Evolutionary conservation across 2,797 vertebrate species (phyloP), one percentile per base, ranked within the genome.

Genomic region (Bradypus variegatus): DNA sequence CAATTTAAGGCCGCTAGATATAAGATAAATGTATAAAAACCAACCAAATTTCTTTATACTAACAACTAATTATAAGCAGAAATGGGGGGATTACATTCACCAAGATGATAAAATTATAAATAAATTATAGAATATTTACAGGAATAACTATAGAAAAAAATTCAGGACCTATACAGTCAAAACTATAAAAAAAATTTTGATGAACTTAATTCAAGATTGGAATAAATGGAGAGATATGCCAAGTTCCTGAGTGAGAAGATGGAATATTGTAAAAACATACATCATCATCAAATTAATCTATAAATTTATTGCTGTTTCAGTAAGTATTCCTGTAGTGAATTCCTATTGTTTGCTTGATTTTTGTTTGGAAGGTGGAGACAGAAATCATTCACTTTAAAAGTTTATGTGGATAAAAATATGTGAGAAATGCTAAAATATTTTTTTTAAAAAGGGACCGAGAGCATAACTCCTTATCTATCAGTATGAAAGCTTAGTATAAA

Each of bases 121-220:
- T 31, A 62, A n/a, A 38, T 12, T 45, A 8, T 7, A 27, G 64
- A 29, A 23, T 69, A 15, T n/a, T 62, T 81, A 69, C 0, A 27
- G 75, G 72, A 82, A 62, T 18, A 50, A 70, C 45, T 81, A 45
- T n/a, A 88, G 55, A 86, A 76, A 67, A 50, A 15, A 55, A 36
- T 38, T 10, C 27, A 31, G 25, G 13, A 18, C 4, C 29, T 90
- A 18, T 33, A 4, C 4, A 27, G 27, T 79, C 8, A 60, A 88
- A 88, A 88, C 27, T n/a, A 25, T 18, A 75, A 67, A 21, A 23
- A 13, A 27, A 10, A 14, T 70, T 76, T 67, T 5, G 0, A 72
- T 45, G 27, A 92, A 69, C 41, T 86, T 69, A 86, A 64, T 89
- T 89, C 7, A 85, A 38, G 38, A n/a, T n/a, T 16, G 50, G 13